These are phyloP conservation scores for Lycaon pictus DNA, from an alignment of 2,113 vertebrate genomes.

Conservation along the genomic window DNA sequence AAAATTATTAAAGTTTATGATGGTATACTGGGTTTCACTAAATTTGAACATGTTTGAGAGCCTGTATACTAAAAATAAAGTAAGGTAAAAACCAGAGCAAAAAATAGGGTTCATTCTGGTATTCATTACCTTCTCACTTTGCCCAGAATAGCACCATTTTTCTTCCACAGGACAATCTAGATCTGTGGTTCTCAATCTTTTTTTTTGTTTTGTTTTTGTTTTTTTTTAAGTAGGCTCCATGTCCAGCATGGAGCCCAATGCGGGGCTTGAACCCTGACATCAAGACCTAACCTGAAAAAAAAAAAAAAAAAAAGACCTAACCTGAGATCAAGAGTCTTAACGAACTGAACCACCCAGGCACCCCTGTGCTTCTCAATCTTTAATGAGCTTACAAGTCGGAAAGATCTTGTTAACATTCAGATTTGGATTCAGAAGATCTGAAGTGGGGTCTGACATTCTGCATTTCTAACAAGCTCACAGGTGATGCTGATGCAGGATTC, in stretches of 20 bases:
- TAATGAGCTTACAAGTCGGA: not conserved
- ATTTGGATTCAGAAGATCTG: not conserved
- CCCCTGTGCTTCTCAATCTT: not conserved
- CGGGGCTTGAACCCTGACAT: not conserved
- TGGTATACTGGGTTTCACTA: not conserved
- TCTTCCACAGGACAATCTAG: not conserved
- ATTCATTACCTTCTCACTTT: not conserved
- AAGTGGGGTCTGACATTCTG: not conserved
- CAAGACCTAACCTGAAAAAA: not conserved
- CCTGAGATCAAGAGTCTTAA: not conserved
- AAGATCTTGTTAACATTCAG: not conserved
- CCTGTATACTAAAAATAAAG: slow-evolving; percentile 14
- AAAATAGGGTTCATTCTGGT: not conserved
- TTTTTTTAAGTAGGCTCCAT: not conserved
- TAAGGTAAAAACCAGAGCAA: not conserved
- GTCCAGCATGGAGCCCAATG: not conserved
- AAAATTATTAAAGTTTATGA: slow-evolving; percentile 9
- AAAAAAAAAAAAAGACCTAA: not conserved
- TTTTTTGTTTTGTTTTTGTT: not conserved
- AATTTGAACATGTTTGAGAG: not conserved
- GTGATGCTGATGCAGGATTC: not conserved
- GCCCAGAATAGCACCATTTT: not conserved
- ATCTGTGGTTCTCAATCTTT: not conserved
- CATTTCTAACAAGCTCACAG: not conserved
- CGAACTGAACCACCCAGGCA: not conserved